Evolutionary conservation across 64 coral and sea anemone genomes (phyloP).

Genomic region (Actinia tenebrosa): DNA sequence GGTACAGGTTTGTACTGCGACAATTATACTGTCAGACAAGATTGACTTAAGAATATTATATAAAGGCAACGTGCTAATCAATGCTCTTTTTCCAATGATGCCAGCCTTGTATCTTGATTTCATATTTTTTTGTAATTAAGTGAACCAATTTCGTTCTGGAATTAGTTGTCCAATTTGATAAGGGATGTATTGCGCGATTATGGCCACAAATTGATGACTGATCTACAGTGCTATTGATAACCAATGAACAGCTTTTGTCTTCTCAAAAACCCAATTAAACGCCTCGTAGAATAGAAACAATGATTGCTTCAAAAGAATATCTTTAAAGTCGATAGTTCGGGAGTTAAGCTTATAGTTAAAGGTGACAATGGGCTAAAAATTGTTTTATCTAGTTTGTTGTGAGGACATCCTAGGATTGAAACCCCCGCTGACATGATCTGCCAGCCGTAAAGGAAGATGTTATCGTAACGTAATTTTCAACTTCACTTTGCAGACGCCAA

Average conservation of each 20-base stretch:
- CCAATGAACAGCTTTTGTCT: not conserved
- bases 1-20: constrained; percentile 61
- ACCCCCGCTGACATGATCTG: not conserved
- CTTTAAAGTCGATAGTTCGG: not conserved
- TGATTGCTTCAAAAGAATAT: not conserved
- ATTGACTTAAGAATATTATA: constrained; percentile 16
- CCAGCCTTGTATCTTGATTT: not conserved
- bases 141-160: constrained; percentile 52
- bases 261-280: not conserved
- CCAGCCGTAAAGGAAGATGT: not conserved
- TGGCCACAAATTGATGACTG: constrained; percentile 2
- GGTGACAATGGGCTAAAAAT: not conserved
- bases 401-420: not conserved
- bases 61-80: constrained; percentile 2
- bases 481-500: not conserved
- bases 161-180: constrained; percentile 61
- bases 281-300: not conserved
- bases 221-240: not conserved
- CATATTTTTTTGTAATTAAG: constrained; percentile 65
- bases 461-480: not conserved
- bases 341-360: constrained; percentile 4
- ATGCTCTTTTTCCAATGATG: not conserved
- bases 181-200: constrained; percentile 22
- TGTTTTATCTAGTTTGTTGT: not conserved
- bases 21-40: not conserved